Conservation (phyloP, 2,113 vertebrate species). For the Ia io region DNA sequence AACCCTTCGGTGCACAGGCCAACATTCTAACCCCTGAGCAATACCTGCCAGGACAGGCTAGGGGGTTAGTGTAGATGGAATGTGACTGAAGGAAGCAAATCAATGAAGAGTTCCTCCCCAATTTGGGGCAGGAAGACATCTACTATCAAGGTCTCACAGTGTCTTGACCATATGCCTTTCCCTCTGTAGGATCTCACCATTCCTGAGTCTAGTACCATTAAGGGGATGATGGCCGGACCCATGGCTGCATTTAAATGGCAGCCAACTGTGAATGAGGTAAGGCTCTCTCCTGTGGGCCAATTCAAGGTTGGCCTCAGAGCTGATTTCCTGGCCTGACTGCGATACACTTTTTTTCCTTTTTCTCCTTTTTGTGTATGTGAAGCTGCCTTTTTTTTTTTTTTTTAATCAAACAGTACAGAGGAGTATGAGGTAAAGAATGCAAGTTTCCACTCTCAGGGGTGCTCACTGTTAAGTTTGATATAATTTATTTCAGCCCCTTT, state of each 20-base stretch:
- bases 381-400: not conserved
- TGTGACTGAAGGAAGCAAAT: not conserved
- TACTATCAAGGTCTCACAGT: not conserved
- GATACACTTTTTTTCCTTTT: not conserved
- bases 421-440: not conserved
- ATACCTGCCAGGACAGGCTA: not conserved
- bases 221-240: constrained; percentile 93
- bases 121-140: not conserved
- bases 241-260: constrained; percentile 97
- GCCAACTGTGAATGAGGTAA: constrained; percentile 90
- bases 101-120: not conserved
- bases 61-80: not conserved
- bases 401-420: not conserved
- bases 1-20: too few relatives aligned
- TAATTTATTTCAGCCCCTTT: not conserved
- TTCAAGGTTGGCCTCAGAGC: not conserved
- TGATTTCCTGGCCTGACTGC: not conserved
- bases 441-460: not conserved
- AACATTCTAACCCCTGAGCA: too few relatives aligned
- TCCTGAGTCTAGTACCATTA: constrained; percentile 95
- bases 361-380: not conserved
- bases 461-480: not conserved
- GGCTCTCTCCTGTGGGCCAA: not conserved
- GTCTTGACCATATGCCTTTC: constrained; percentile 58
- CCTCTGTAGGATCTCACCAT: constrained; percentile 92